phyloP scores from a whole-genome alignment of 2,113 vertebrate genomes.

The Probosciger aterrimus region DNA sequence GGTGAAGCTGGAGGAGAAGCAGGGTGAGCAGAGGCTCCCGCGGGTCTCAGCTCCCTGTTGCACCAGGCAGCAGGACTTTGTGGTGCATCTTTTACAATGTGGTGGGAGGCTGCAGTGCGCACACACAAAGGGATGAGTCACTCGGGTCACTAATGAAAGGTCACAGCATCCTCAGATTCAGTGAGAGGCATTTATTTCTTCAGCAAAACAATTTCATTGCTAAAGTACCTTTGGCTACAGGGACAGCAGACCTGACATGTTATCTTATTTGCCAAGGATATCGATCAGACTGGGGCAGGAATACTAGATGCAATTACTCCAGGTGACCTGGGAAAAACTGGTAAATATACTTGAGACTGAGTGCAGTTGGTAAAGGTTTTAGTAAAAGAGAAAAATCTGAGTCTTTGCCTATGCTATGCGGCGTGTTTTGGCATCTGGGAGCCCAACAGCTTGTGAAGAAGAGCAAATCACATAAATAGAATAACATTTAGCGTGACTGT shows the following conservation, averaged over 20 bases:
- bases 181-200: neutral
- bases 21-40: neutral
- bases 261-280: neutral
- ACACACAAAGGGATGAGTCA: constrained; percentile 17
- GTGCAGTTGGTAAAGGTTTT: neutral
- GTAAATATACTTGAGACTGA: neutral
- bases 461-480: constrained; percentile 20
- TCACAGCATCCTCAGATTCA: neutral
- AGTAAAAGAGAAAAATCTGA: neutral
- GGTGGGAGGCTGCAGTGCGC: neutral
- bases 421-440: neutral
- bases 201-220: neutral
- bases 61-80: neutral
- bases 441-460: constrained; percentile 2
- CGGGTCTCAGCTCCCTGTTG: neutral
- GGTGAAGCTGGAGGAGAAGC: neutral
- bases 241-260: neutral
- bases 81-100: rapidly evolving
- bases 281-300: neutral
- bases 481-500: neutral
- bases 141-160: constrained; percentile 25
- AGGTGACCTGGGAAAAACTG: neutral
- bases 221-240: neutral
- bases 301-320: neutral
- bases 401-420: neutral